phyloP scores from a whole-genome alignment of 2,797 vertebrate species.

The Tiaroga cobitis region DNA sequence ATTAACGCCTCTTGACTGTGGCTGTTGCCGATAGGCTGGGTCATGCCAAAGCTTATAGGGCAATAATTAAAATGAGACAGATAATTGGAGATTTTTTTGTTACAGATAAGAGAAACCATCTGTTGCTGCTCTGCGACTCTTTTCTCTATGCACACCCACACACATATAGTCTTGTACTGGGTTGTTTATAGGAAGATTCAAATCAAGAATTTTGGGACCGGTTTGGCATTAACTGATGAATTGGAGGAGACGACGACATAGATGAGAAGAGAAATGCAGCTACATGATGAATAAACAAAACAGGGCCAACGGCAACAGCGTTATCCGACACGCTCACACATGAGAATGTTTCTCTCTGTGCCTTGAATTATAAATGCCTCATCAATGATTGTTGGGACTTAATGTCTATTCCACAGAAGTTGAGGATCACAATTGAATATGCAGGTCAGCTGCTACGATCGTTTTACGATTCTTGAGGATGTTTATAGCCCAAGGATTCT shows the following conservation, averaged over 20 bases:
- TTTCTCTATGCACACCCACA: constrained; percentile 2
- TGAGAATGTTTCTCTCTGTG: constrained; percentile 25
- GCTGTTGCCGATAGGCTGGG: constrained; percentile 17
- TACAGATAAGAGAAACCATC: constrained; percentile 50
- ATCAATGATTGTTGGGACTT: constrained; percentile 31
- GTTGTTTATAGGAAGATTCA: constrained; percentile 5
- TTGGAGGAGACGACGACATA: not conserved
- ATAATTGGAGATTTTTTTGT: constrained; percentile 50
- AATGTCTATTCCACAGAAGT: constrained; percentile 6
- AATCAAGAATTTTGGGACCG: not conserved
- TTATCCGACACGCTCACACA: not conserved
- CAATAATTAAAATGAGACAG: constrained; percentile 52
- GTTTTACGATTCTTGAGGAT: constrained; percentile 23
- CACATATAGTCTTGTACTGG: not conserved
- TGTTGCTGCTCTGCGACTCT: constrained; percentile 21
- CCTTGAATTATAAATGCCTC: constrained; percentile 27
- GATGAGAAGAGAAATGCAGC: constrained; percentile 11
- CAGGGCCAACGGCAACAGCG: not conserved
- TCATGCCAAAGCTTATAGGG: constrained; percentile 24
- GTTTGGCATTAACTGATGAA: constrained; percentile 22
- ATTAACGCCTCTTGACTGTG: constrained; percentile 4
- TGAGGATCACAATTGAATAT: constrained; percentile 20
- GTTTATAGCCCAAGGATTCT: constrained; percentile 39
- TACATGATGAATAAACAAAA: constrained; percentile 31
- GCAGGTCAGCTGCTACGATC: constrained; percentile 28